Evolutionary conservation across 1,140 invertebrate genomes (phyloP).

Genomic region (Cryptotermes secundus): DNA sequence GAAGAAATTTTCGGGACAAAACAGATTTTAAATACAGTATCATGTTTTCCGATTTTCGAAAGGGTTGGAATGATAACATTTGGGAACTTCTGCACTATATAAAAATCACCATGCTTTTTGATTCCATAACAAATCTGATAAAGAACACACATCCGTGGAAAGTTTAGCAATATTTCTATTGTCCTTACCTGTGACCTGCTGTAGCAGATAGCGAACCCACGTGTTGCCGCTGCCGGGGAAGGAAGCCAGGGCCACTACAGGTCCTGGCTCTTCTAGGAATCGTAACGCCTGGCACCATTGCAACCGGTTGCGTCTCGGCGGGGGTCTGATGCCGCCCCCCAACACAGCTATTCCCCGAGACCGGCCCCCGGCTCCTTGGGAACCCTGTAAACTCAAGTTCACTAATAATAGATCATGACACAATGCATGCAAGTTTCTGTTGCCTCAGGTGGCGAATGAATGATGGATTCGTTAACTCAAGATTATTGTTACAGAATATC

Average conservation of each 20-base stretch:
- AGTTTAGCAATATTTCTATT: too few species aligned
- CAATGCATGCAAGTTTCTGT: not conserved
- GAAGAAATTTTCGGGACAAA: too few species aligned
- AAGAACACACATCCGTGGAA: too few species aligned
- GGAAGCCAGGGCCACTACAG: conserved; percentile 63
- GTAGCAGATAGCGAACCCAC: conserved; percentile 74
- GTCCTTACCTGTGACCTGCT: conserved; percentile 68
- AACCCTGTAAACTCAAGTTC: not conserved
- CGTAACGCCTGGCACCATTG: conserved; percentile 53
- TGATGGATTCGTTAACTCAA: too few species aligned
- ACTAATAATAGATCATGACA: not conserved
- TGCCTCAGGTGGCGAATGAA: not conserved
- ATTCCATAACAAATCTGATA: too few species aligned
- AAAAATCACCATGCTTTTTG: too few species aligned
- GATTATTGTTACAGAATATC: too few species aligned
- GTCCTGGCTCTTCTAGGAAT: conserved; percentile 47
- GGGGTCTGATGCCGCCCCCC: conserved; percentile 25
- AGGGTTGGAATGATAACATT: too few species aligned
- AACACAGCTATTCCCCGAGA: not conserved
- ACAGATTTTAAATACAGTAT: too few species aligned
- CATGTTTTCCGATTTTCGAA: too few species aligned
- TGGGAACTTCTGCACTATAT: too few species aligned
- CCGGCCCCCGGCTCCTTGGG: not conserved
- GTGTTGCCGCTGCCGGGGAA: conserved; percentile 81
- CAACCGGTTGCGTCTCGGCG: conserved; percentile 44